Evolutionary conservation across 2,888 invertebrate genomes (phyloP).

Genomic region (Apoderus coryli): DNA sequence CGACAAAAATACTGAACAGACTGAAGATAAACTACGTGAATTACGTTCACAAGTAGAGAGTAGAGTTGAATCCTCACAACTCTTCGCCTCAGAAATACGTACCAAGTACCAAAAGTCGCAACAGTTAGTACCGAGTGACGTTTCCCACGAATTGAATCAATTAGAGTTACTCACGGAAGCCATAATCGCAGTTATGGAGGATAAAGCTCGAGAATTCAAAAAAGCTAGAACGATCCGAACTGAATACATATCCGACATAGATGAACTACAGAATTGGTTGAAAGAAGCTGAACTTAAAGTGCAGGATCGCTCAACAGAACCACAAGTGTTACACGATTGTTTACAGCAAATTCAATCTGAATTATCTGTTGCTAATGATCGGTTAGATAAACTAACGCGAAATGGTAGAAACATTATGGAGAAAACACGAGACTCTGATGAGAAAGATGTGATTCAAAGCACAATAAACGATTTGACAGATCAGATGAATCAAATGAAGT

Average conservation of each 20-base stretch:
- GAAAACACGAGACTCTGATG: conserved; percentile 62
- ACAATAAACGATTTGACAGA: conserved; percentile 64
- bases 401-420: conserved; percentile 69
- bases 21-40: conserved; percentile 43
- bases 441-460: conserved; percentile 58
- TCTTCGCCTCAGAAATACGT: conserved; percentile 42
- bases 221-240: conserved; percentile 68
- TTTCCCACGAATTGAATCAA: conserved; percentile 64
- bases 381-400: conserved; percentile 60
- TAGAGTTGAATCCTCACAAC: conserved; percentile 29
- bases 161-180: conserved; percentile 72
- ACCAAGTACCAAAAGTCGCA: conserved; percentile 46
- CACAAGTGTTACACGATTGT: conserved; percentile 60
- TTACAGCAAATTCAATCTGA: conserved; percentile 65
- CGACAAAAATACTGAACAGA: conserved; percentile 52
- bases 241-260: conserved; percentile 67
- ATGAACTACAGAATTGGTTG: conserved; percentile 71
- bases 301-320: conserved; percentile 65
- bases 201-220: conserved; percentile 75
- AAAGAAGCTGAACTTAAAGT: conserved; percentile 63
- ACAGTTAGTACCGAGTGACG: conserved; percentile 56
- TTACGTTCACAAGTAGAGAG: conserved; percentile 43
- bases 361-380: conserved; percentile 54
- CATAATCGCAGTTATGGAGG: conserved; percentile 67
- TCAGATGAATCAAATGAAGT: conserved; percentile 61